Evolutionary conservation across 2,888 invertebrate genomes (phyloP).

Genomic region (Acholoe squamosa): DNA sequence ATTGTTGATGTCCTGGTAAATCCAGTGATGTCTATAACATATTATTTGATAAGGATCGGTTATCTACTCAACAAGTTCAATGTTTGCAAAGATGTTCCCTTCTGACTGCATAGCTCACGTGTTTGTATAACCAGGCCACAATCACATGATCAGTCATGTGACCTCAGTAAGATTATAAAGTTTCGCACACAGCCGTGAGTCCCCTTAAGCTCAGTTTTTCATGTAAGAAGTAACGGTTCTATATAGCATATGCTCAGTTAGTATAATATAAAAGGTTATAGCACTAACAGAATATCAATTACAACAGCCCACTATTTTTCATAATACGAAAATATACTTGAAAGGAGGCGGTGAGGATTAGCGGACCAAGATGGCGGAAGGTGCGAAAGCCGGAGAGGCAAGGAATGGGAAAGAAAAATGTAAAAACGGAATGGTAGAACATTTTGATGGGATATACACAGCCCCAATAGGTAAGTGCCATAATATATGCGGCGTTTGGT

Average conservation of each 20-base stretch:
- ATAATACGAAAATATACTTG: slow-evolving; percentile 31
- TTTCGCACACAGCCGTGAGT: not conserved
- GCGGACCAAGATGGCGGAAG: slow-evolving; percentile 59
- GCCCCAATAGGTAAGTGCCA: slow-evolving; percentile 39
- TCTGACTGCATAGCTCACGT: slow-evolving; percentile 31
- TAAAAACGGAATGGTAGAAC: slow-evolving; percentile 37
- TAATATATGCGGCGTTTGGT: not conserved
- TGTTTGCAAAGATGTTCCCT: not conserved
- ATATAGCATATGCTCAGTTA: no score
- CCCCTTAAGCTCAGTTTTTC: not conserved
- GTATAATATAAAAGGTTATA: no score
- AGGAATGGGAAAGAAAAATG: slow-evolving; percentile 57
- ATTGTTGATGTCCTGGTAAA: not conserved
- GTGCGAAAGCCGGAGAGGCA: slow-evolving; percentile 54
- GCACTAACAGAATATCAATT: no score
- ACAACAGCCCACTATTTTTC: not conserved
- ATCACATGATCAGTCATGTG: slow-evolving; percentile 48
- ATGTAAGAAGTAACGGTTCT: no score
- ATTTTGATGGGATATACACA: slow-evolving; percentile 53
- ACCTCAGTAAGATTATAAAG: not conserved
- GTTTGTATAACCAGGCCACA: not conserved
- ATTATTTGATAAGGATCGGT: no score
- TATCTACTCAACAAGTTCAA: no score
- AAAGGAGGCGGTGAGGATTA: not conserved
- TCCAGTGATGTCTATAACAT: no score